Conservation (phyloP, 2,888 invertebrate species). For the Papilio elwesi region DNA sequence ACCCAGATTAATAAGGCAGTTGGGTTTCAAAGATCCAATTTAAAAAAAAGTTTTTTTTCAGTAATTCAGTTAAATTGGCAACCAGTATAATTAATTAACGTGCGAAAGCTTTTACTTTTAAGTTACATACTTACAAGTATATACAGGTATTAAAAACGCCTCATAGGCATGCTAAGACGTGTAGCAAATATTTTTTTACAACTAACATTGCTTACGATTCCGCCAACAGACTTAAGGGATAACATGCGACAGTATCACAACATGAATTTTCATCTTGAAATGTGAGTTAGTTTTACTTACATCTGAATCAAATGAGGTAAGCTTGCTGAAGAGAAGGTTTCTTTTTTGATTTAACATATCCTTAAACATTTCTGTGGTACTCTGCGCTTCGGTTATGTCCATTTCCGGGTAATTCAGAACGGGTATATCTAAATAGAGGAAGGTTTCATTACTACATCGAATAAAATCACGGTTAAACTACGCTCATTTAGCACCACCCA, state of each 20-base stretch:
- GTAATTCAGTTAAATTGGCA: neutral
- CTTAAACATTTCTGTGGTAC: slow-evolving; percentile 95
- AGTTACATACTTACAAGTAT: neutral
- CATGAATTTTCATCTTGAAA: slow-evolving; percentile 41
- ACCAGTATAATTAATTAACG: neutral
- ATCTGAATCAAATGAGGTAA: slow-evolving; percentile 96
- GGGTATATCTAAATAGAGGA: slow-evolving; percentile 71
- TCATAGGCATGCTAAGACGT: slow-evolving; percentile 28
- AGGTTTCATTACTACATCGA: neutral
- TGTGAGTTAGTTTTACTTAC: slow-evolving; percentile 83
- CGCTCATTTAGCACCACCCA: no score
- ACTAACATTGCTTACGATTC: neutral
- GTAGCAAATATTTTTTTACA: slow-evolving; percentile 4
- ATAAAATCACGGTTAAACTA: no score
- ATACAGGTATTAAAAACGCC: slow-evolving; percentile 13
- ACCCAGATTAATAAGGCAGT: no score
- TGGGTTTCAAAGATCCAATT: neutral
- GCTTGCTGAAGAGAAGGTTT: slow-evolving; percentile 92
- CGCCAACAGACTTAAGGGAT: slow-evolving; percentile 30
- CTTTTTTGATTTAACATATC: slow-evolving; percentile 97
- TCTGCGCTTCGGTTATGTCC: slow-evolving; percentile 87
- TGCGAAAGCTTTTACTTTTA: slow-evolving; percentile 20
- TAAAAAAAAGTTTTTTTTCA: neutral
- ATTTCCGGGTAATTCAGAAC: slow-evolving; percentile 86
- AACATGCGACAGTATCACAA: slow-evolving; percentile 64